Percentiles rank a stretch among this genome's conserved stretches.
Conservation (phyloP, 2,113 vertebrate species). For the Mobula hypostoma region DNA sequence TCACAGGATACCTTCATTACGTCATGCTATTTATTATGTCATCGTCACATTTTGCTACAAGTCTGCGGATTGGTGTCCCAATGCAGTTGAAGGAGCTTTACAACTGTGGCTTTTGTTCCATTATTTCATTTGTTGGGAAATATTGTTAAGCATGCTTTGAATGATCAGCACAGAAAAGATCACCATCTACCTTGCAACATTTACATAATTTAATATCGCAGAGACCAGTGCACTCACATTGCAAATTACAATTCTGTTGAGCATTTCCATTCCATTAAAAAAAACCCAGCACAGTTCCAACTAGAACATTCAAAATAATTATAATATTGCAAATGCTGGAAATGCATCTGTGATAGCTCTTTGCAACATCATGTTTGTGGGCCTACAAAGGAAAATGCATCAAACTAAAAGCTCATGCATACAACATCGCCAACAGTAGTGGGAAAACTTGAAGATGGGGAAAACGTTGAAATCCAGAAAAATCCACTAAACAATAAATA, state of each 20-base stretch:
- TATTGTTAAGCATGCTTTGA: not conserved
- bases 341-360: no score
- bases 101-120: not conserved
- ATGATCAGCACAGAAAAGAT: not conserved
- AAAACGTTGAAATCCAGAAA: no score
- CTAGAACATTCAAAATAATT: not conserved
- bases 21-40: not conserved
- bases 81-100: not conserved
- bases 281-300: not conserved
- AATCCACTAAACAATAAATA: no score
- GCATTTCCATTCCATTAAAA: not conserved
- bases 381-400: no score
- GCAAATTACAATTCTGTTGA: not conserved
- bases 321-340: no score
- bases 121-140: not conserved
- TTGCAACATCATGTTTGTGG: no score
- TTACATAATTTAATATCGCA: not conserved
- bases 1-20: not conserved
- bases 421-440: no score
- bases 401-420: no score
- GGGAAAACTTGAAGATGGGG: no score
- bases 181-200: slow-evolving; percentile 5
- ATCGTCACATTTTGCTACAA: not conserved
- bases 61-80: not conserved
- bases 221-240: not conserved